phyloP scores from a whole-genome alignment of 2,113 vertebrate species.

The Polypterus senegalus region DNA sequence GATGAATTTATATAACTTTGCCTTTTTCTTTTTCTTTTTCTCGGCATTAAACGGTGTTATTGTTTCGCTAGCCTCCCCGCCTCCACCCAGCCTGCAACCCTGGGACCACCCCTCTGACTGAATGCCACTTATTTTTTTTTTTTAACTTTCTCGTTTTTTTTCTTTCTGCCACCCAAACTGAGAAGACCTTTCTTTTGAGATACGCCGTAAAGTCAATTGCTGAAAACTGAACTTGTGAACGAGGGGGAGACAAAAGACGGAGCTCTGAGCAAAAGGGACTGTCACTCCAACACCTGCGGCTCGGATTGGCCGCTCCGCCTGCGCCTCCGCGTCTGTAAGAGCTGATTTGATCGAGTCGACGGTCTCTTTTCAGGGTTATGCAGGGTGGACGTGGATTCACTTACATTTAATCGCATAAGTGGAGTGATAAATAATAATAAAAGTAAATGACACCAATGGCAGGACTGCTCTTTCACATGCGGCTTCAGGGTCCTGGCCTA shows the following conservation, averaged over 20 bases:
- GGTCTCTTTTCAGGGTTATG: too few species aligned
- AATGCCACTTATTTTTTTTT: constrained; percentile 47
- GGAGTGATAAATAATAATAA: too few species aligned
- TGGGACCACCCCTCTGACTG: constrained; percentile 65
- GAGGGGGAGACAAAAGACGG: constrained; percentile 1
- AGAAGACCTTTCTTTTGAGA: constrained; percentile 34
- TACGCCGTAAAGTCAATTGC: constrained; percentile 23
- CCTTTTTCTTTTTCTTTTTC: constrained; percentile 48
- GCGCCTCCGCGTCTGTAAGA: constrained; percentile 11
- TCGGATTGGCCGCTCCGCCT: neutral
- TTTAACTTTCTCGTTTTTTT: constrained; percentile 16
- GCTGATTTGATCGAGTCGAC: too few species aligned
- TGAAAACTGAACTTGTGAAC: constrained; percentile 5
- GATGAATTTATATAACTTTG: constrained; percentile 97
- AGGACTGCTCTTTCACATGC: too few species aligned
- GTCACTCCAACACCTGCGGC: neutral
- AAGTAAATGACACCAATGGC: too few species aligned
- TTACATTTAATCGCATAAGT: too few species aligned
- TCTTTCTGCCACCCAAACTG: constrained; percentile 66
- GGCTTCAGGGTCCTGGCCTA: too few species aligned
- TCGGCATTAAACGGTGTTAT: constrained; percentile 56
- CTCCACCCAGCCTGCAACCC: constrained; percentile 57
- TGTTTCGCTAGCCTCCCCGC: constrained; percentile 51
- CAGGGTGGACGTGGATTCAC: too few species aligned
- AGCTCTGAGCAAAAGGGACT: constrained; percentile 9